phyloP scores from a whole-genome alignment of 2,113 vertebrate genomes.

The Lepus timidus region DNA sequence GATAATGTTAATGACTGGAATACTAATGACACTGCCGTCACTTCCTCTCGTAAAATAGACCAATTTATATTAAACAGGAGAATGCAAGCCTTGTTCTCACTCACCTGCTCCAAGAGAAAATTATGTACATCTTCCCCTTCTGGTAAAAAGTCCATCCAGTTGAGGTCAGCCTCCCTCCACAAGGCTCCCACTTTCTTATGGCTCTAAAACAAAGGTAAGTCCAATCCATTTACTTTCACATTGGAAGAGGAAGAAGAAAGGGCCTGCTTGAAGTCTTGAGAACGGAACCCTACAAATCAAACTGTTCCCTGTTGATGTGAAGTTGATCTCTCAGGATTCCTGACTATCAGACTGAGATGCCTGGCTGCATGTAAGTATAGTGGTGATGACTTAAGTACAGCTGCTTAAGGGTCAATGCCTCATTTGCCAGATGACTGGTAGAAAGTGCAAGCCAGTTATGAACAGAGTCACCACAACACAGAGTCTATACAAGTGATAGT shows the following conservation, averaged over 20 bases:
- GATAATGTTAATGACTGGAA: not conserved
- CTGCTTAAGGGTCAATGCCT: not conserved
- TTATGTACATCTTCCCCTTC: slow-evolving; percentile 94
- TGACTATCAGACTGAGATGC: not conserved
- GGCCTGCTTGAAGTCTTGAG: not conserved
- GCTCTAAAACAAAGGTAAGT: slow-evolving; percentile 91
- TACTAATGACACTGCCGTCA: not conserved
- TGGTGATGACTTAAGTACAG: not conserved
- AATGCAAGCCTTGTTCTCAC: slow-evolving; percentile 38
- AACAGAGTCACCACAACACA: not conserved
- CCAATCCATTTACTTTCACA: slow-evolving; percentile 52
- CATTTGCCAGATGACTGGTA: slow-evolving; percentile 34
- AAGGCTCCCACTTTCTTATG: slow-evolving; percentile 97
- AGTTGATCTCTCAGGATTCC: not conserved
- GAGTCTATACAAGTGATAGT: not conserved
- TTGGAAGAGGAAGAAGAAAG: not conserved
- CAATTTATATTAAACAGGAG: not conserved
- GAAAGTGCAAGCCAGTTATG: not conserved
- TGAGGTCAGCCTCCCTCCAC: slow-evolving; percentile 96
- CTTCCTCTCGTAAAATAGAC: not conserved
- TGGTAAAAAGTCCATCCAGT: slow-evolving; percentile 94
- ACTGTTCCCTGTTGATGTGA: not conserved
- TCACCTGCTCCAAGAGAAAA: slow-evolving; percentile 95
- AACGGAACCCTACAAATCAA: not conserved
- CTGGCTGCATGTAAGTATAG: not conserved